phyloP scores from a whole-genome alignment of 2,797 vertebrate genomes.

The Hypotaenidia okinawae region DNA sequence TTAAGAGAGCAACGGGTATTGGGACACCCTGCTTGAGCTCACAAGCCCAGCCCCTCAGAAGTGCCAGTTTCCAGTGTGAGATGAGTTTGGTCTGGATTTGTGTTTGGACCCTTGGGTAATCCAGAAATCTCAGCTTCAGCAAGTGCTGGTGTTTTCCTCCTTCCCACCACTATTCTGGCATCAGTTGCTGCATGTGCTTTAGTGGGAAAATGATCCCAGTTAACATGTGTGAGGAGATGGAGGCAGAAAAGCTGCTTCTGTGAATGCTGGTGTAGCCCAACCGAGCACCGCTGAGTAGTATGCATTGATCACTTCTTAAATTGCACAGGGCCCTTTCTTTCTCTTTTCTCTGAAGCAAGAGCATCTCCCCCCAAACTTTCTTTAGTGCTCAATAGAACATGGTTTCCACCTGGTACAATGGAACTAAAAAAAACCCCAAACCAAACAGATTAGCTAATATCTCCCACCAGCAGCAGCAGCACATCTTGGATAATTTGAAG shows the following conservation, averaged over 20 bases:
- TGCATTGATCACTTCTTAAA: not conserved
- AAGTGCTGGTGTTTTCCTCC: not conserved
- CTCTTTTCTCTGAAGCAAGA: not conserved
- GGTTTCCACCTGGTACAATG: not conserved
- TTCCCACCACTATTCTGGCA: not conserved
- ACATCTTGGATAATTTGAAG: not conserved
- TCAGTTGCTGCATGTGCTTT: not conserved
- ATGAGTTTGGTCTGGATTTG: not conserved
- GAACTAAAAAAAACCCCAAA: not conserved
- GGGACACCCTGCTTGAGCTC: not conserved
- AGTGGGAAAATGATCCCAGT: not conserved
- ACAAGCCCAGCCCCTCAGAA: not conserved
- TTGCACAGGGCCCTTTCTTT: not conserved
- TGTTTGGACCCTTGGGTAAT: not conserved
- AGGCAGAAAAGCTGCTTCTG: not conserved
- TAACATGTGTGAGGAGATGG: not conserved
- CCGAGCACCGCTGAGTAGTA: not conserved
- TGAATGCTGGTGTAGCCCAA: not conserved
- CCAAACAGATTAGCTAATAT: not conserved
- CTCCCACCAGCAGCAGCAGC: not conserved
- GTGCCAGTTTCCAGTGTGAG: not conserved
- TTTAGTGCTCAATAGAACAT: not conserved
- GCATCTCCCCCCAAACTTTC: not conserved
- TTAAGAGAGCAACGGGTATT: not conserved
- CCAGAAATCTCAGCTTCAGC: not conserved